A percentile compares a stretch with the other conserved stretches of the same genome.
Conservation (phyloP, 2,113 vertebrate species). For the Dasyornis broadbenti region DNA sequence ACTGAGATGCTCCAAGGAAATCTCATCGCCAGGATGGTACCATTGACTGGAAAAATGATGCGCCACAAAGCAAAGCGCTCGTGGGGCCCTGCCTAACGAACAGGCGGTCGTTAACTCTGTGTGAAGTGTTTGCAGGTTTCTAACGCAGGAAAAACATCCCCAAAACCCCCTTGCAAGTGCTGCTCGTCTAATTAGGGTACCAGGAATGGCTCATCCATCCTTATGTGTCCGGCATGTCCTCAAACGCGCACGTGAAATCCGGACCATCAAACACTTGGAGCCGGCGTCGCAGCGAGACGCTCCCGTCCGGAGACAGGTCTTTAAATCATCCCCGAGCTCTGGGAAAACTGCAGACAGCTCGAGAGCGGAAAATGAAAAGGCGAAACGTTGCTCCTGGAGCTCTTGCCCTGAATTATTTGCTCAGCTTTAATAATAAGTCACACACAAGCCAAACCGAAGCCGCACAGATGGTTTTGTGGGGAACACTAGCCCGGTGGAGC, state of each 20-base stretch:
- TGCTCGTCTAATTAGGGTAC: not conserved
- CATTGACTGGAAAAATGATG: not conserved
- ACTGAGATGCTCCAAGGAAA: not conserved
- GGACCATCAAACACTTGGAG: not conserved
- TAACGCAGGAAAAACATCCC: not conserved
- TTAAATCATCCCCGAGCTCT: conserved; percentile 16
- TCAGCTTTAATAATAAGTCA: conserved; percentile 14
- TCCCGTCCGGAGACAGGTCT: conserved; percentile 7
- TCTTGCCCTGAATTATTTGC: conserved; percentile 35
- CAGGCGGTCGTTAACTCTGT: not conserved
- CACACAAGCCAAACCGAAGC: not conserved
- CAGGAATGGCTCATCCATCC: conserved; percentile 15
- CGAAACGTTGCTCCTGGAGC: not conserved
- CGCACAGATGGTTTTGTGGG: not conserved
- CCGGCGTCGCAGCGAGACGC: not conserved
- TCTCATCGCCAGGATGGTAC: not conserved
- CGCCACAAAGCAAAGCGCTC: not conserved
- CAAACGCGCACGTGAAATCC: not conserved
- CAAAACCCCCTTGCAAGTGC: not conserved
- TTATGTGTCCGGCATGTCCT: not conserved
- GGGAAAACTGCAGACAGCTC: conserved; percentile 18
- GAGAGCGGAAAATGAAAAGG: conserved; percentile 18
- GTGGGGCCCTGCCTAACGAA: fast-evolving
- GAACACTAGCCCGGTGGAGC: not conserved
- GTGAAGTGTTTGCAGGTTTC: not conserved